phyloP scores from a whole-genome alignment of 2,113 vertebrate species.

The Stigmatopora argus region DNA sequence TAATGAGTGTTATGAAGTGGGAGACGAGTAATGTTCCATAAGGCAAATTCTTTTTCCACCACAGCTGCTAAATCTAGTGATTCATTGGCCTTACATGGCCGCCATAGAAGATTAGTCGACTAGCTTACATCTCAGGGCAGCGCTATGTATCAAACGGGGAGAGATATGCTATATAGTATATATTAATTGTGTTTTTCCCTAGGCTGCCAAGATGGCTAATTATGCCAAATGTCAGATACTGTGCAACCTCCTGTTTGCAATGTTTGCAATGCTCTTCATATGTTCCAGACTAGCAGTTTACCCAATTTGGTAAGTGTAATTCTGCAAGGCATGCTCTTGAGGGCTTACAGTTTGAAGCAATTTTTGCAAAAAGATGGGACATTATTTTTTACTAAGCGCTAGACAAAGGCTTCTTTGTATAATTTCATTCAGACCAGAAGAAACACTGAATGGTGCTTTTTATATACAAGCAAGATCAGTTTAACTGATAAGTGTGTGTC shows the following conservation, averaged over 20 bases:
- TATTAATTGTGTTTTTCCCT: slow-evolving; percentile 37
- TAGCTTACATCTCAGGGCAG: neutral
- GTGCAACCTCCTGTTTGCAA: slow-evolving; percentile 90
- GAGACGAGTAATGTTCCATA: too few species aligned
- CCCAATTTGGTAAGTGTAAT: slow-evolving; percentile 86
- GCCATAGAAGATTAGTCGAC: neutral
- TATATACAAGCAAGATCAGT: neutral
- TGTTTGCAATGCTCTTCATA: slow-evolving; percentile 92
- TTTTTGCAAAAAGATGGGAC: neutral
- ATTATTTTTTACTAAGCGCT: neutral
- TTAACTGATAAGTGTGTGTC: slow-evolving; percentile 1
- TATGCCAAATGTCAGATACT: slow-evolving; percentile 96
- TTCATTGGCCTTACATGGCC: neutral
- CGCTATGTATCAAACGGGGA: neutral
- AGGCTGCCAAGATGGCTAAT: slow-evolving; percentile 99
- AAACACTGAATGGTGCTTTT: neutral
- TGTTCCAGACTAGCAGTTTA: slow-evolving; percentile 87
- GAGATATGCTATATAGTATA: neutral
- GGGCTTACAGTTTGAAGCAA: neutral
- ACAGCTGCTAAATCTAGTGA: neutral
- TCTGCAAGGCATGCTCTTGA: slow-evolving; percentile 10
- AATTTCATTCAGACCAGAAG: neutral
- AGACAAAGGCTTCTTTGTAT: neutral
- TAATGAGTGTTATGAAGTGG: too few species aligned
- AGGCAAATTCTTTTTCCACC: neutral